phyloP scores from a whole-genome alignment of 2,113 vertebrate genomes.

The Empidonax alnorum region DNA sequence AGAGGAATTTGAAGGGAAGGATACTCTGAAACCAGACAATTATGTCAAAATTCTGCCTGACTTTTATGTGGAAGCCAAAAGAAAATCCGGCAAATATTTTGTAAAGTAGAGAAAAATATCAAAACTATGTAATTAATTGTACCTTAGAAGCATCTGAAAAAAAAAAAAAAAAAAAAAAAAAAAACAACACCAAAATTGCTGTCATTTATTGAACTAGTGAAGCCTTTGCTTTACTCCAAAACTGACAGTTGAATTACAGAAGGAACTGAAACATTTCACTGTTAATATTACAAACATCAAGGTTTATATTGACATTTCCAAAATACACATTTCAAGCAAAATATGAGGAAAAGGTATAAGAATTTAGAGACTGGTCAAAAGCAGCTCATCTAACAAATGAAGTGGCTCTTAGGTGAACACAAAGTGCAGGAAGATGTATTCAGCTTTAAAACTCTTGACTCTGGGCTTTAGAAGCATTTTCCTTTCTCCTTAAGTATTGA shows the following conservation, averaged over 20 bases:
- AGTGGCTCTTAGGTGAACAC: not conserved
- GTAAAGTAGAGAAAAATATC: not conserved
- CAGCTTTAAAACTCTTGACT: not conserved
- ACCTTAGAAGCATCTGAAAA: not conserved
- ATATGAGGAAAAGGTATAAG: not conserved
- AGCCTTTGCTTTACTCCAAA: not conserved
- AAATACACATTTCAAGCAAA: not conserved
- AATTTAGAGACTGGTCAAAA: not conserved
- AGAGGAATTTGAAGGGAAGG: not conserved
- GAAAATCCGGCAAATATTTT: not conserved
- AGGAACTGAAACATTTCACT: not conserved
- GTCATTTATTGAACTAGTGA: not conserved
- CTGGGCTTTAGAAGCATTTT: not conserved
- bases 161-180: not conserved
- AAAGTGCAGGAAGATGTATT: not conserved
- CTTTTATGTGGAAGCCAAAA: not conserved
- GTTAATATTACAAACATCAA: not conserved
- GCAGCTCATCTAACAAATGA: not conserved
- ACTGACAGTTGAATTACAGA: not conserved
- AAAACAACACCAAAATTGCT: not conserved
- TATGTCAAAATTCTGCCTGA: not conserved
- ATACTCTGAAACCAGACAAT: not conserved
- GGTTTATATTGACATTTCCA: not conserved
- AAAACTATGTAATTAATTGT: not conserved
- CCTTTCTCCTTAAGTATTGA: not conserved